Conservation (phyloP, 2,113 vertebrate species). For the Cebidichthys violaceus region DNA sequence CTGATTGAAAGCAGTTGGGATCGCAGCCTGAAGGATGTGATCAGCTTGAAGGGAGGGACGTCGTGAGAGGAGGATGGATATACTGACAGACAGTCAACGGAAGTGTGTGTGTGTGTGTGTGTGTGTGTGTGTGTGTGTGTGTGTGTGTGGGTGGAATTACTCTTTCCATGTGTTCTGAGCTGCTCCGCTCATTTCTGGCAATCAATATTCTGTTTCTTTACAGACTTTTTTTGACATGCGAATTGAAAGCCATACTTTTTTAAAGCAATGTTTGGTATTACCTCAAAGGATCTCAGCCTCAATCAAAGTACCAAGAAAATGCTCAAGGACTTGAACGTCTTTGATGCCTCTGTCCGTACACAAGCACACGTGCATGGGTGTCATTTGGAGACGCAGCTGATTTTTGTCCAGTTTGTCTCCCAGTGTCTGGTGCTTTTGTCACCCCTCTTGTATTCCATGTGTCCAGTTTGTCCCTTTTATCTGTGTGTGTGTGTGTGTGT, state of each 20-base stretch:
- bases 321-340: background rate
- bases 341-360: background rate
- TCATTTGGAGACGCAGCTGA: too few relatives aligned
- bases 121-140: background rate
- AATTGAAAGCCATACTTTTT: background rate
- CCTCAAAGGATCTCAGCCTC: background rate
- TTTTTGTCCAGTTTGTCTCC: too few relatives aligned
- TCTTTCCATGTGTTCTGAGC: slow-evolving; percentile 1
- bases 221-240: background rate
- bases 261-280: background rate
- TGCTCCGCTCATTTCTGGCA: background rate
- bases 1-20: slow-evolving; percentile 12
- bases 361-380: too few relatives aligned
- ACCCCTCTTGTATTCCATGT: too few relatives aligned
- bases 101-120: too few relatives aligned
- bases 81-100: background rate
- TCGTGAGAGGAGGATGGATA: background rate
- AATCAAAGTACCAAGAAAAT: background rate
- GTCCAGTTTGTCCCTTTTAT: too few relatives aligned
- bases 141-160: background rate
- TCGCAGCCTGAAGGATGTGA: background rate
- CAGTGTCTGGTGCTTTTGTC: too few relatives aligned
- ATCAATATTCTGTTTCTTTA: background rate
- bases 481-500: too few relatives aligned
- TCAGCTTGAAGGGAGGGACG: background rate